Conservation (phyloP, 1,140 invertebrate species). For the Drosophila sp. region DNA sequence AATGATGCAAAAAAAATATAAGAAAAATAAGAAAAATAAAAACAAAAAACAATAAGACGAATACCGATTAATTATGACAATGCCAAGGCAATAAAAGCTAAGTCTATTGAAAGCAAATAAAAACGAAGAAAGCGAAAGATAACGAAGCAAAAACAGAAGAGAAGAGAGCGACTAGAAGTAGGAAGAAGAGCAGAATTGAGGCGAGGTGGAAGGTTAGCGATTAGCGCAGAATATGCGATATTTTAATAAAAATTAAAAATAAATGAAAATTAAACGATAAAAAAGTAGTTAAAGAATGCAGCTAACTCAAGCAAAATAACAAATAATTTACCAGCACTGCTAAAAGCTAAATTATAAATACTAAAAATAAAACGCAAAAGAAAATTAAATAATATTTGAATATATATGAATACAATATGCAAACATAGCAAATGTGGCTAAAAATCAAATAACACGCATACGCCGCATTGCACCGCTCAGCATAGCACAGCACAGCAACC, state of each 20-base stretch:
- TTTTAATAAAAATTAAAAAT: slow-evolving; percentile 51
- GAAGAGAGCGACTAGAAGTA: not conserved
- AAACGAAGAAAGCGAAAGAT: not conserved
- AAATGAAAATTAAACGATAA: slow-evolving; percentile 8
- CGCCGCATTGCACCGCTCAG: slow-evolving; percentile 55
- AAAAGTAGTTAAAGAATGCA: slow-evolving; percentile 41
- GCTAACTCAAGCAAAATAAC: slow-evolving; percentile 47
- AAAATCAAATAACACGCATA: slow-evolving; percentile 61
- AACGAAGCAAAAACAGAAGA: not conserved
- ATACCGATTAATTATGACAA: slow-evolving; percentile 17
- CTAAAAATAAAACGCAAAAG: slow-evolving; percentile 14
- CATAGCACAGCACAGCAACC: slow-evolving; percentile 43
- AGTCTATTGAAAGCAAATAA: not conserved
- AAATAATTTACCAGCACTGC: slow-evolving; percentile 59
- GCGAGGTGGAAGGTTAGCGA: slow-evolving; percentile 35
- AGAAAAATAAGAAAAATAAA: slow-evolving; percentile 4
- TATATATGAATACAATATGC: slow-evolving; percentile 41
- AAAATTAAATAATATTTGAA: slow-evolving; percentile 16
- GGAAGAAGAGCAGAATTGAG: slow-evolving; percentile 5
- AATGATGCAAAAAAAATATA: no score
- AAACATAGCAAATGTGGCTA: slow-evolving; percentile 42
- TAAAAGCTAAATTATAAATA: slow-evolving; percentile 57
- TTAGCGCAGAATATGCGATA: slow-evolving; percentile 44
- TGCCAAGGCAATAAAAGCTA: slow-evolving; percentile 48
- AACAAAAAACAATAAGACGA: slow-evolving; percentile 3